phyloP scores from a whole-genome alignment of 2,113 vertebrate species.

The Cryptotis parvus region DNA sequence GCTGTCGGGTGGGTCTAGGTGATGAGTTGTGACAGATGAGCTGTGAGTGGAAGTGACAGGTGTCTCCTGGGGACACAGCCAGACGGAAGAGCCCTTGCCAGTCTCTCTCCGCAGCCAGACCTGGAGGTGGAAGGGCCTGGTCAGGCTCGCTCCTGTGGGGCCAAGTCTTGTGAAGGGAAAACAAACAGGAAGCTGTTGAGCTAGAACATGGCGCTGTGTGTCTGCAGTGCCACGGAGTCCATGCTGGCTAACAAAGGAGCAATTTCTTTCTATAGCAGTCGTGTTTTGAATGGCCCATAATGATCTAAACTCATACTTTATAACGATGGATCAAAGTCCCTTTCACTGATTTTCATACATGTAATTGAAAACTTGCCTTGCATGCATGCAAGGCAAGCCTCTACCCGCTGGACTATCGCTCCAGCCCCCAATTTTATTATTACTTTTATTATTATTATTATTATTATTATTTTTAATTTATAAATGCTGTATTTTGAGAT shows the following conservation, averaged over 20 bases:
- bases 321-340: no score
- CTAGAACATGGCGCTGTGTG: no score
- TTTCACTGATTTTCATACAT: not conserved
- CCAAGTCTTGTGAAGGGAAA: not conserved
- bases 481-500: no score
- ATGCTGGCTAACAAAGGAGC: not conserved
- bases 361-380: not conserved
- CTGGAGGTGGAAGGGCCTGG: not conserved
- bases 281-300: not conserved
- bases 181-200: no score
- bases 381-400: no score
- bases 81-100: not conserved
- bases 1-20: not conserved
- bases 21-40: conserved; percentile 54
- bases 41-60: not conserved
- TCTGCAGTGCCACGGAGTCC: not conserved
- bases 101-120: not conserved
- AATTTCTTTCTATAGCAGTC: not conserved
- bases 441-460: no score
- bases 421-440: no score
- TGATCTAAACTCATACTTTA: conserved; percentile 8
- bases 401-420: no score
- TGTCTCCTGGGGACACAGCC: conserved; percentile 58
- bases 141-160: no score
- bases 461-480: no score